Base-by-base conservation (phyloP, 1,140 invertebrate genomes). In the Drosophila santomea region DNA sequence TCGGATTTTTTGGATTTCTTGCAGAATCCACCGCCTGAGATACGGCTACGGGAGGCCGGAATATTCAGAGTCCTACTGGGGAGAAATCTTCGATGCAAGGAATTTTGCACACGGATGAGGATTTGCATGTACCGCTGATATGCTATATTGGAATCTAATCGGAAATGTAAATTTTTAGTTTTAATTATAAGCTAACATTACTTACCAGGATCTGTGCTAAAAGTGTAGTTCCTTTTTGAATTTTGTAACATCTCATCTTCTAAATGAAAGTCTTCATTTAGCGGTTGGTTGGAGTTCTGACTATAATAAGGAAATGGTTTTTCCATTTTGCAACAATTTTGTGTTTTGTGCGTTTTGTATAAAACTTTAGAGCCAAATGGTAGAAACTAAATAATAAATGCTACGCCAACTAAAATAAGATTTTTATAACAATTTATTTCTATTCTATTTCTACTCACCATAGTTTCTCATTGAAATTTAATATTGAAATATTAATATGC, bases 321-420 rank as follows among this genome's bases (percentile, higher is more conserved):
- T 3, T 12, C 28, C 59, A 62, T 63, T 35, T 43, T 59, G 15
- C 25, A 4, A 51, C n/a, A 36, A 20, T 8, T 51, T 64, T 35
- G 4, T 15, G 1, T 12, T 66, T 35, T 12, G 2, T 6, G 17
- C 2, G 3, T 11, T 59, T 20, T 48, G 8, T 38, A 17, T n/a
- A 7, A 17, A 51, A 48, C 17, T 25, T 32, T 32, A 6, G 7
- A 10, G 2, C 10, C 20, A 4, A 14, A 50, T 17, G 8, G 5
- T 0, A 5, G 23, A 39, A 3, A n/a, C 3, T 32, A 25, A 25
- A 17, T 17, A 36, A 8, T 23, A 20, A 5, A 12, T 10, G n/a
- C 45, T 4, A n/a, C 2, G 60, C 64, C 45, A 51, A 58, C 55
- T 44, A 0, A 32, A 32, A 6, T 8, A 3, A 3, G 11, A 35